Percentiles rank a stretch among this genome's conserved stretches.
phyloP scores from a whole-genome alignment of 2,113 vertebrate species.

The Rhea pennata region DNA sequence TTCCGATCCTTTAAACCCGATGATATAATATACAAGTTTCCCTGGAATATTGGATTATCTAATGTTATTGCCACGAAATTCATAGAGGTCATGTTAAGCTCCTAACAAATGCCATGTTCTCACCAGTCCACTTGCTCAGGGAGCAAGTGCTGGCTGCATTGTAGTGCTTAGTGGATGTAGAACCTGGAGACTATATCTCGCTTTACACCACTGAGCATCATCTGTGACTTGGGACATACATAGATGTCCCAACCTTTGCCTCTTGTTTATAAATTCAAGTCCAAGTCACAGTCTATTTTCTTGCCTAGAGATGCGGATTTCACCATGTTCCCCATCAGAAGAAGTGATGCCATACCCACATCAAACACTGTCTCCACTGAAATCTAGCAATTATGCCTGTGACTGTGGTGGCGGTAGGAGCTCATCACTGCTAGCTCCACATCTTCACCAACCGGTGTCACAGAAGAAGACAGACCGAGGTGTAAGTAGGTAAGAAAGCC shows the following conservation, averaged over 20 bases:
- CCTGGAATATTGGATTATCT: background rate
- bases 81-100: background rate
- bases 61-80: background rate
- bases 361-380: no score
- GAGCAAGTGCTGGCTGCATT: accelerated
- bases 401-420: no score
- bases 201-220: background rate
- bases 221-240: background rate
- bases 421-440: background rate
- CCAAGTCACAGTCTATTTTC: background rate
- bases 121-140: background rate
- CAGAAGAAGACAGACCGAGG: background rate
- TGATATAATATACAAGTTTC: background rate
- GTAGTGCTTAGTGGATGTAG: background rate
- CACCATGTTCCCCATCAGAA: background rate
- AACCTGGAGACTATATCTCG: background rate
- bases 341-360: background rate
- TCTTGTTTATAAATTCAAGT: background rate
- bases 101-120: background rate
- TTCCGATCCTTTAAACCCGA: background rate
- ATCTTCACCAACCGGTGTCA: no score
- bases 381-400: background rate
- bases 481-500: background rate
- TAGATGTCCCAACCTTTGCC: background rate
- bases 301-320: background rate